A percentile compares a stretch with the other conserved stretches of the same genome.
Evolutionary conservation across 2,888 invertebrate genomes (phyloP).

Genomic region (Acronicta alni): DNA sequence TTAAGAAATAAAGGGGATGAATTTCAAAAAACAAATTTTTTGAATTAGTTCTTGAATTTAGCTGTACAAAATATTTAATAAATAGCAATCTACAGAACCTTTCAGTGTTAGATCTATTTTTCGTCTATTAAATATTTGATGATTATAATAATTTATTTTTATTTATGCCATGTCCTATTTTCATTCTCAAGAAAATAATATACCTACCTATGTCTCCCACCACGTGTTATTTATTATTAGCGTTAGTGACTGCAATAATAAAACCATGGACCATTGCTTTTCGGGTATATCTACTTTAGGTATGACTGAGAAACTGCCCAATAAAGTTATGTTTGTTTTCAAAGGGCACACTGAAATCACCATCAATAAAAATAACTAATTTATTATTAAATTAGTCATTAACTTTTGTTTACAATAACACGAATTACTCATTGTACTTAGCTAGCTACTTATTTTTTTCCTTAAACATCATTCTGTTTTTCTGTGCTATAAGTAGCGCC

Average conservation of each 20-base stretch:
- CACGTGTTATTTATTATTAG: neutral
- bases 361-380: too few relatives aligned
- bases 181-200: neutral
- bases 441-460: too few relatives aligned
- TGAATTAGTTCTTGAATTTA: slow-evolving; percentile 57
- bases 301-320: too few relatives aligned
- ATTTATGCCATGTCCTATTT: slow-evolving; percentile 5
- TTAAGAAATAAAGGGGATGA: slow-evolving; percentile 78
- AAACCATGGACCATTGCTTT: too few relatives aligned
- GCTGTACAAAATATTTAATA: slow-evolving; percentile 60
- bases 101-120: slow-evolving; percentile 65
- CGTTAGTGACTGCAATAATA: too few relatives aligned
- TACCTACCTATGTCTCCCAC: slow-evolving; percentile 8
- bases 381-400: too few relatives aligned
- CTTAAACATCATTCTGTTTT: neutral
- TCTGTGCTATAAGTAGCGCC: slow-evolving; percentile 33
- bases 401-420: slow-evolving; percentile 25
- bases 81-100: slow-evolving; percentile 58
- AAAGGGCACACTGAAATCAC: too few relatives aligned
- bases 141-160: slow-evolving; percentile 36
- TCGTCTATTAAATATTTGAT: slow-evolving; percentile 56
- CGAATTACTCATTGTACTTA: too few relatives aligned
- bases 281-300: too few relatives aligned
- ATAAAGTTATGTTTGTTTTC: too few relatives aligned
- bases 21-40: slow-evolving; percentile 64